These are phyloP conservation scores for Peromyscus leucopus DNA, from an alignment of 2,113 vertebrate species.

Conservation along the genomic window DNA sequence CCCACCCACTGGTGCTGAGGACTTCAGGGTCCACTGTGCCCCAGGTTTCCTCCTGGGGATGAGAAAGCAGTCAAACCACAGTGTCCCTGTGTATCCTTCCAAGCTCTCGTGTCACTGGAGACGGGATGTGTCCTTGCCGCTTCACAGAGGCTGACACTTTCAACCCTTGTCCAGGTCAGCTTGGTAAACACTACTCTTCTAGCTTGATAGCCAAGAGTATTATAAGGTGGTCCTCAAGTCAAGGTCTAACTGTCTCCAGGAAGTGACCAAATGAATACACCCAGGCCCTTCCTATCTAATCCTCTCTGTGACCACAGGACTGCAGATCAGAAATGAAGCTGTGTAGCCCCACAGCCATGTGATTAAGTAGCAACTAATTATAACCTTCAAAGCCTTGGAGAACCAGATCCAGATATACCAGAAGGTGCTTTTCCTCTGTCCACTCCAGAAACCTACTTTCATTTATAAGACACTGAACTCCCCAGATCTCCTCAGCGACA, in stretches of 20 bases:
- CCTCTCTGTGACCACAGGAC: slow-evolving; percentile 43
- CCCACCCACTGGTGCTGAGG: background rate
- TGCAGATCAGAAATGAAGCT: slow-evolving; percentile 81
- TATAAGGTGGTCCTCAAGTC: slow-evolving; percentile 52
- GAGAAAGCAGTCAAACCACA: rapidly evolving
- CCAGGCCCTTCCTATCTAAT: slow-evolving; percentile 62
- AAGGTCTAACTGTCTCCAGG: slow-evolving; percentile 25
- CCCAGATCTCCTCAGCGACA: slow-evolving; percentile 51
- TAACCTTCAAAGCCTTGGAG: slow-evolving; percentile 81
- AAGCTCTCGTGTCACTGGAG: background rate
- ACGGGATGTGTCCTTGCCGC: background rate
- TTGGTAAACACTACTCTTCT: slow-evolving; percentile 18
- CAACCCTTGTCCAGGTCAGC: background rate
- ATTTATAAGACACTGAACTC: slow-evolving; percentile 61
- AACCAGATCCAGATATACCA: slow-evolving; percentile 79
- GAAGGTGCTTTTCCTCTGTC: slow-evolving; percentile 69
- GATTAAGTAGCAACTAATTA: slow-evolving; percentile 81
- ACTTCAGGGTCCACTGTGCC: background rate
- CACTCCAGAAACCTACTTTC: slow-evolving; percentile 80
- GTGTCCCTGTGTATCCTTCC: background rate
- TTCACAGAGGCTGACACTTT: background rate
- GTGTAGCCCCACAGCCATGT: slow-evolving; percentile 49
- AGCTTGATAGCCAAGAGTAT: background rate
- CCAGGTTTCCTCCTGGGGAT: background rate
- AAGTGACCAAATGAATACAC: slow-evolving; percentile 41